phyloP scores from a whole-genome alignment of 2,888 invertebrate genomes.

The Branchipolynoe longqiensis region DNA sequence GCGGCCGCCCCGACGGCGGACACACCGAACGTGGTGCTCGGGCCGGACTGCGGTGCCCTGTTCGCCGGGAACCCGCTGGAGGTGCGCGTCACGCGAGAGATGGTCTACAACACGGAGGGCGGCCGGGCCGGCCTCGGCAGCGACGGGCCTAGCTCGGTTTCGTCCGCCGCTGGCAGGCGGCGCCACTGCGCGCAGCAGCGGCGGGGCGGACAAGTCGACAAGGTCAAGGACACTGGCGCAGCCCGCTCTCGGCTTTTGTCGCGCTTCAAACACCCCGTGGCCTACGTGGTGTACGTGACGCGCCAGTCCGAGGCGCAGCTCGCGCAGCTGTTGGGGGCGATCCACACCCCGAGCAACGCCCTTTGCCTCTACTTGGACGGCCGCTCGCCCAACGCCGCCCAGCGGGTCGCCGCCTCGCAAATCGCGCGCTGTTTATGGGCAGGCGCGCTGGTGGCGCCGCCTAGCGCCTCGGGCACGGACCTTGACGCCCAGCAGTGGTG shows the following conservation, averaged over 20 bases:
- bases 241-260: not conserved
- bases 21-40: not conserved
- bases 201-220: too few species aligned
- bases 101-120: conserved; percentile 3
- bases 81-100: conserved; percentile 29
- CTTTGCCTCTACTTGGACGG: not conserved
- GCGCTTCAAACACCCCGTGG: not conserved
- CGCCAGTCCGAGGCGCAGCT: not conserved
- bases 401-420: not conserved
- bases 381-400: not conserved
- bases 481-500: conserved; percentile 34
- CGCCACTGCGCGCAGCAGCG: too few species aligned
- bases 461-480: conserved; percentile 1
- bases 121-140: not conserved
- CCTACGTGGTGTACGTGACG: conserved; percentile 17
- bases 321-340: not conserved
- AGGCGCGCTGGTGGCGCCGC: conserved; percentile 16
- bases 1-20: not conserved
- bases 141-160: not conserved
- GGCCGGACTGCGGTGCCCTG: conserved; percentile 31
- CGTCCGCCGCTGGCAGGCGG: too few species aligned
- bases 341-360: not conserved
- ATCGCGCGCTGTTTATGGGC: not conserved
- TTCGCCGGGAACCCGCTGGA: conserved; percentile 22
- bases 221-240: too few species aligned